Evolutionary conservation across 2,888 invertebrate genomes (phyloP), one percentile per base, ranked within the genome.

Genomic region (Trichogramma evanescens): DNA sequence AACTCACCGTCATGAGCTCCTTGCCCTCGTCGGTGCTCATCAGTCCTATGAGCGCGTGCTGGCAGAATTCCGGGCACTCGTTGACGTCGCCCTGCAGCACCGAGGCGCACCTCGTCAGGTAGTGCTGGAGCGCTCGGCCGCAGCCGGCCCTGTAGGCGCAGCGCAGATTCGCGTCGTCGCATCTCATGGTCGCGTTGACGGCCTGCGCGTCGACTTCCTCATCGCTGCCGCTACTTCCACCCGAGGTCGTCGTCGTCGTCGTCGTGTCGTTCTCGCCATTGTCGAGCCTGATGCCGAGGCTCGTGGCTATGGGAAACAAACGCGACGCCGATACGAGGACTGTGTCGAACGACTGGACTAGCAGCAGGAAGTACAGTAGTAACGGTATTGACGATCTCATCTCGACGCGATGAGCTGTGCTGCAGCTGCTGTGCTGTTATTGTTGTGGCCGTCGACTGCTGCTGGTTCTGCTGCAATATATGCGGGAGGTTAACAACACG

Each of bases 21-120:
- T 88, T 85, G 56, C 91, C 91, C 73, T 91, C 89, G 56, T 87
- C 88, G 0, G 90, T 89, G 40, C 89, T 88, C 0, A 87, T 88
- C 50, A 92, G 82, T 0, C 91, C 89, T 50, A 91, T 89, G 46
- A 92, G 82, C 0, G 91, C 88, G 72, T 89, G 84, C 69, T 87
- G 86, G 75, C 92, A 92, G 55, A 83, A 80, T 70, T 86, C 85
- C 0, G 89, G 87, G 72, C 93, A 92, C 56, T 76, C 75, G 65
- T 66, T 78, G 64, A 74, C 73, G 69, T 75, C 81, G 41, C 85
- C 83, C 51, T 86, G 82, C 44, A 90, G 81, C 43, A 88, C 86
- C 5, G 83, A 83, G 6, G 86, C 85, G 73, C 92, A 93, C 68
- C 86, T 84, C 65, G 86, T 78, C 76, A 89, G 81, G 79, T 91